Evolutionary conservation across 2,888 invertebrate genomes (phyloP).

Genomic region (Drosophila siamana): DNA sequence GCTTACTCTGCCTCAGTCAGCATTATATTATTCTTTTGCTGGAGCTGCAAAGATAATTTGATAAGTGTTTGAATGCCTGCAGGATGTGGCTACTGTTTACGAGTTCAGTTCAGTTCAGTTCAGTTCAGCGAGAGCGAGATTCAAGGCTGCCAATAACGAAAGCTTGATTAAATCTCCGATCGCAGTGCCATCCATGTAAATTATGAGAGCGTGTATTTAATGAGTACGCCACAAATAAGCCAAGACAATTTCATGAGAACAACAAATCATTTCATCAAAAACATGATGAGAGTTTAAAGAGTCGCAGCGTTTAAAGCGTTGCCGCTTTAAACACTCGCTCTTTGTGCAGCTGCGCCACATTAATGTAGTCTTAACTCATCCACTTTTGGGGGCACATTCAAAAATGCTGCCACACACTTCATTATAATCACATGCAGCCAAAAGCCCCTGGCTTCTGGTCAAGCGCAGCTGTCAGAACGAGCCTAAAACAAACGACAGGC

Average conservation of each 20-base stretch:
- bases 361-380: constrained; percentile 42
- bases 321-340: neutral
- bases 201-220: constrained; percentile 14
- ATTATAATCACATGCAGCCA: constrained; percentile 53
- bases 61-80: constrained; percentile 71
- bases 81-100: constrained; percentile 56
- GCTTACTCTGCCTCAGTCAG: constrained; percentile 11
- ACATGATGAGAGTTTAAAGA: neutral
- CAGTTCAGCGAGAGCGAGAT: too few species aligned
- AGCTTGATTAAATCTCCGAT: constrained; percentile 16
- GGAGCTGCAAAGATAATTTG: constrained; percentile 68
- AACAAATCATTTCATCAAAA: neutral
- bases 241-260: neutral
- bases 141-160: constrained; percentile 20
- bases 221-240: neutral
- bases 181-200: constrained; percentile 14
- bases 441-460: constrained; percentile 18
- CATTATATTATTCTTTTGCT: neutral
- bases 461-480: constrained; percentile 50
- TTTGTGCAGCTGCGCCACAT: neutral
- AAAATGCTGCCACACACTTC: constrained; percentile 46
- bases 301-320: neutral
- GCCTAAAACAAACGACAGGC: constrained; percentile 45
- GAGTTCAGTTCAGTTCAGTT: too few species aligned
- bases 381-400: constrained; percentile 7